Evolutionary conservation across 1,140 invertebrate species (phyloP).

Genomic region (Scaptomyza graminum): DNA sequence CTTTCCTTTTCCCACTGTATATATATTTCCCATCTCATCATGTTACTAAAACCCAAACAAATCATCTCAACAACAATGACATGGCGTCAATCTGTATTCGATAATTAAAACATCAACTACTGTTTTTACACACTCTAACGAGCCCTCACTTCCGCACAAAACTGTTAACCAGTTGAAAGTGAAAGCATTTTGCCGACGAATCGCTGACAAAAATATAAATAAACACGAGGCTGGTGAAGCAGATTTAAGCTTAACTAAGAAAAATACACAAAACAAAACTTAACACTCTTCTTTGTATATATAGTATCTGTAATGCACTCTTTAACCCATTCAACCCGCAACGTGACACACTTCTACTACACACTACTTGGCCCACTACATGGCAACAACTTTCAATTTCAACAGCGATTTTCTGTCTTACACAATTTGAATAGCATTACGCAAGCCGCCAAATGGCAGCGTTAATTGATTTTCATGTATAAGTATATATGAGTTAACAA

Average conservation of each 20-base stretch:
- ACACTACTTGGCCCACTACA: slow-evolving; percentile 1
- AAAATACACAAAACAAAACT: slow-evolving; percentile 5
- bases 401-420: slow-evolving; percentile 1
- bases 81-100: slow-evolving; percentile 16
- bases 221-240: slow-evolving; percentile 41
- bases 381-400: slow-evolving; percentile 41
- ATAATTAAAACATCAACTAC: neutral
- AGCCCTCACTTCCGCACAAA: slow-evolving; percentile 49
- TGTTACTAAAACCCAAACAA: slow-evolving; percentile 17
- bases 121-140: slow-evolving; percentile 12
- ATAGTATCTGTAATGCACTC: slow-evolving; percentile 1
- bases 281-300: slow-evolving; percentile 1
- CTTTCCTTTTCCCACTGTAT: neutral
- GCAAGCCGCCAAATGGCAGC: slow-evolving; percentile 15
- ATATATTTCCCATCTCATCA: slow-evolving; percentile 18
- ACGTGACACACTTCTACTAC: slow-evolving; percentile 40
- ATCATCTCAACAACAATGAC: slow-evolving; percentile 29
- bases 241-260: neutral
- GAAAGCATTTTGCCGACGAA: slow-evolving; percentile 59
- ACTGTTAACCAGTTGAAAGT: slow-evolving; percentile 52
- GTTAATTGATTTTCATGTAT: slow-evolving; percentile 31
- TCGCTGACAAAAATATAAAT: slow-evolving; percentile 51
- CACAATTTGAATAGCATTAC: slow-evolving; percentile 31
- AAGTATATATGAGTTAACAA: slow-evolving; percentile 19
- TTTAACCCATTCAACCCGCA: slow-evolving; percentile 13